Evolutionary conservation across 2,888 invertebrate genomes (phyloP).

Genomic region (Trichacis sp.): DNA sequence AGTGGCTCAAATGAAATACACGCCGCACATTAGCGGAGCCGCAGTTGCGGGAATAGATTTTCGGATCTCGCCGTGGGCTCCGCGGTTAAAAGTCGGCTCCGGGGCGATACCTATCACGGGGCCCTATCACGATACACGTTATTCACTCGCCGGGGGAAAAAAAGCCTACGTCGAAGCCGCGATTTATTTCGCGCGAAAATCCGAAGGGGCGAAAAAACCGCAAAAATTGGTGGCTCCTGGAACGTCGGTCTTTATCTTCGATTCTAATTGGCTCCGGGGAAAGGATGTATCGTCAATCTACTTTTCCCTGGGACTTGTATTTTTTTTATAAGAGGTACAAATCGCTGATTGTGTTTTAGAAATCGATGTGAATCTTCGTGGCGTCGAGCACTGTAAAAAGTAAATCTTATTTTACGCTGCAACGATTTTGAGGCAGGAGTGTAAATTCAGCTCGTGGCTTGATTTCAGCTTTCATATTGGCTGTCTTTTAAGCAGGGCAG

Average conservation of each 20-base stretch:
- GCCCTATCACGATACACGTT: constrained; percentile 13
- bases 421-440: too few relatives aligned
- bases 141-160: constrained; percentile 18
- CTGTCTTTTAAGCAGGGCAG: too few relatives aligned
- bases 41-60: constrained; percentile 23
- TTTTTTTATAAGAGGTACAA: too few relatives aligned
- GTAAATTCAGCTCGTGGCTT: too few relatives aligned
- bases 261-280: neutral
- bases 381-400: too few relatives aligned
- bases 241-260: too few relatives aligned
- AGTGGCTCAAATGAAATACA: constrained; percentile 26
- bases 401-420: too few relatives aligned
- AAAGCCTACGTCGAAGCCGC: constrained; percentile 18
- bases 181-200: constrained; percentile 21
- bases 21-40: constrained; percentile 27
- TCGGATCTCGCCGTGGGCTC: constrained; percentile 17
- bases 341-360: too few relatives aligned
- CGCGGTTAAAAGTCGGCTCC: constrained; percentile 15
- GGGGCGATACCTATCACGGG: constrained; percentile 22
- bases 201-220: constrained; percentile 7
- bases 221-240: too few relatives aligned
- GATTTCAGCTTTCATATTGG: too few relatives aligned
- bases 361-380: neutral
- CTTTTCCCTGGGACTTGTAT: too few relatives aligned
- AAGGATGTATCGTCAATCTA: neutral